Evolutionary conservation across 2,113 vertebrate genomes (phyloP).

Genomic region (Corythoichthys haematopterus): DNA sequence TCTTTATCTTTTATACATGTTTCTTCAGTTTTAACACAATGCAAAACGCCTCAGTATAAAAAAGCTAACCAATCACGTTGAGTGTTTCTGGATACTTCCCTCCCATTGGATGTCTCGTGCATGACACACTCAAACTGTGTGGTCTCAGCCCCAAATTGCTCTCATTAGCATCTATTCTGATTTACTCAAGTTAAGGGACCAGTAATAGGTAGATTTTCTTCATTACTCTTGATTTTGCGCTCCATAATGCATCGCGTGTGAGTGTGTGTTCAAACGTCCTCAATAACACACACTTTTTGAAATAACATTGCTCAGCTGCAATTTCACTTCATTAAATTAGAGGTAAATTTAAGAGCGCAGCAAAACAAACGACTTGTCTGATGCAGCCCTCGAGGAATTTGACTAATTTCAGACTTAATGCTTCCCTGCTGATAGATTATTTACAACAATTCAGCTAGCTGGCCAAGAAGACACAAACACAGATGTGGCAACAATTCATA

Average conservation of each 20-base stretch:
- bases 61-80: background rate
- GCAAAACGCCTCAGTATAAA: too few species aligned
- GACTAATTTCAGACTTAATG: conserved; percentile 3
- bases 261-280: conserved; percentile 2
- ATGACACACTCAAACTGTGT: background rate
- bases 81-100: background rate
- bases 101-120: conserved; percentile 26
- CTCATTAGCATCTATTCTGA: conserved; percentile 61
- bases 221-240: conserved; percentile 42
- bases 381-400: conserved; percentile 8
- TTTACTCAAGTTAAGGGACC: conserved; percentile 53
- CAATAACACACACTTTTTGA: background rate
- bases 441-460: conserved; percentile 5
- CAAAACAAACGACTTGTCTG: conserved; percentile 18
- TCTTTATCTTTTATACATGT: background rate
- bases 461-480: background rate
- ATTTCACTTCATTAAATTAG: conserved; percentile 7
- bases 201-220: conserved; percentile 58
- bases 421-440: conserved; percentile 26
- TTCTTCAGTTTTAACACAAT: background rate
- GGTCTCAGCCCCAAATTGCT: conserved; percentile 30
- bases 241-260: conserved; percentile 17
- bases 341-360: conserved; percentile 4
- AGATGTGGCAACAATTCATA: background rate
- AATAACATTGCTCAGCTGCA: conserved; percentile 6